A percentile compares a stretch with the other conserved stretches of the same genome.
These are phyloP conservation scores for Drosophila algonquin DNA, from an alignment of 2,888 invertebrate genomes.

Conservation along the genomic window DNA sequence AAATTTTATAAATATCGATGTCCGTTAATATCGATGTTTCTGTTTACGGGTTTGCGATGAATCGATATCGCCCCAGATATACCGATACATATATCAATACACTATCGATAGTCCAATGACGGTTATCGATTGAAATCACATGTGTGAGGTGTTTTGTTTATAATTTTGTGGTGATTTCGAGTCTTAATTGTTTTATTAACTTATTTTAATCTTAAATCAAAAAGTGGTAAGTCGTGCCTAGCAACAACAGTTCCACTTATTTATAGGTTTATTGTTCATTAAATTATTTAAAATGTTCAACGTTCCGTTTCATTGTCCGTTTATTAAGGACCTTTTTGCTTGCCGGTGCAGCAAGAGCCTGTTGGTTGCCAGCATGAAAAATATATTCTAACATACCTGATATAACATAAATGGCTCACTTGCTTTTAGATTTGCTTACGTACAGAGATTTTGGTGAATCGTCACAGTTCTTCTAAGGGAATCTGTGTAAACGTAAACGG, in stretches of 20 bases:
- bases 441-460: constrained; percentile 46
- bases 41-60: too few relatives aligned
- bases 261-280: constrained; percentile 48
- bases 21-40: too few relatives aligned
- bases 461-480: too few relatives aligned
- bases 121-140: not conserved
- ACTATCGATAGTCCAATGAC: constrained; percentile 22
- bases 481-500: too few relatives aligned
- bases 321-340: constrained; percentile 57
- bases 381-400: constrained; percentile 31
- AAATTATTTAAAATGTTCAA: constrained; percentile 73
- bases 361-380: constrained; percentile 53
- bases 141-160: constrained; percentile 29
- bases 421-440: constrained; percentile 49
- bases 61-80: too few relatives aligned
- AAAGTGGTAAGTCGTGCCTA: not conserved
- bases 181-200: not conserved
- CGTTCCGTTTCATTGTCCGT: constrained; percentile 79
- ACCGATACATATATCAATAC: not conserved
- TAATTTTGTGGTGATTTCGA: constrained; percentile 3
- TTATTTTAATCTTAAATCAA: not conserved
- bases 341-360: constrained; percentile 8
- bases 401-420: constrained; percentile 72
- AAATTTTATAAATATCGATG: too few relatives aligned
- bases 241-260: not conserved